Evolutionary conservation across 2,797 vertebrate genomes (phyloP), one percentile per base, ranked within the genome.

Genomic region (Aselliscus stoliczkanus): DNA sequence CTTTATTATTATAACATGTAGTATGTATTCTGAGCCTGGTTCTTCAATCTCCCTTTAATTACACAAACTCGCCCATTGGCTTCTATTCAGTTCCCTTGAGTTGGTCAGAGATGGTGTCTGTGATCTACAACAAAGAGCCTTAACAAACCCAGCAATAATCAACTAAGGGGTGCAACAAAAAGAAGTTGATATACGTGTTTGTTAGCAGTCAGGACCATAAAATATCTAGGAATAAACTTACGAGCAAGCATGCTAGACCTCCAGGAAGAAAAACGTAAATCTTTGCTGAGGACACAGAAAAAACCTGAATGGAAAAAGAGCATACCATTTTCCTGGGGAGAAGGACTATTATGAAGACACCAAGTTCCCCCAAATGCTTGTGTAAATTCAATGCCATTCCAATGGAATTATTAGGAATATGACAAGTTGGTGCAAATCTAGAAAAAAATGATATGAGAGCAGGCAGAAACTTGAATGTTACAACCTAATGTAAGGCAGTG

Each of bases 151-250:
- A 93, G 73, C 39, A 83, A 60, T 73, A 89, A 85, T 90, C 95
- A 96, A 82, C 92, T 95, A 96, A 67, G 27, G 39, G 93, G 52
- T 27, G n/a, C 50, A 96, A 90, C 90, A 82, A 93, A 95, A 93
- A 93, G 72, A 77, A 86, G 34, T 65, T 77, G 64, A 80, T 88
- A 80, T 65, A 80, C 31, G 13, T 14, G 14, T 50, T 0, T 50
- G 42, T 95, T 90, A 93, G 44, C 84, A 94, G 90, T 62, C 34
- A 96, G 90, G 89, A 88, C 73, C 34, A 90, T 93, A 96, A 95
- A 70, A 60, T 94, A 92, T 44, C 75, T 82, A 77, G 64, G 92
- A 93, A 86, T 88, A 92, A 94, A 94, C 70, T 94, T 95, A 89
- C 0, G 1, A 90, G 90, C 47, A 93, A 79, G 72, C 42, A 56